Evolutionary conservation across 1,140 invertebrate genomes (phyloP), one percentile per base, ranked within the genome.

Genomic region (Drosophila navojoa): DNA sequence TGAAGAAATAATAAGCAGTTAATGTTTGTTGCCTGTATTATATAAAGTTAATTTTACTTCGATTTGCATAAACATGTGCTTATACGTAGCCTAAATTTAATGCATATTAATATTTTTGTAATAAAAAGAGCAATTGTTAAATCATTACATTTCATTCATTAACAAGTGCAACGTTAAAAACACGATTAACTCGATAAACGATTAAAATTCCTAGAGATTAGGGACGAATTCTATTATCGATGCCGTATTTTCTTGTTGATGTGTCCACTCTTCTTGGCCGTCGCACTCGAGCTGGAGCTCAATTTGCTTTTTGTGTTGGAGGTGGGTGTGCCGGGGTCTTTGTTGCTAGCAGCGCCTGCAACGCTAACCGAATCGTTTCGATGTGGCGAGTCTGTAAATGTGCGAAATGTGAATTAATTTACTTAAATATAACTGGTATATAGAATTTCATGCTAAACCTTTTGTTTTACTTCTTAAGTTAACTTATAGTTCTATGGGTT

Each of bases 201-300:
- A 13, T 22, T 13, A 38, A 38, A 11, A 47, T 11, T 11, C 9
- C 9, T 22, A 22, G 2, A 22, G 19, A 13, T 27, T 57, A 3
- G 6, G 13, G n/a, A 44, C 7, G 13, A 11, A n/a, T n/a, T 25
- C 64, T 15, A 84, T 90, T 90, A 91, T 76, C 91, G 91, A 87
- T 92, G 91, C 29, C 87, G 54, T 29, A 92, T 92, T 58, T 92
- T 92, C 57, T 87, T 91, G 61, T 86, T 90, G 35, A 91, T 86
- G 32, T 80, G 80, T 3, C 86, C 79, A 38, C 79, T 75, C 40
- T 91, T 86, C 59, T 91, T 92, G 10, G 86, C 86, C 16, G 82
- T 91, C 25, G 79, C 78, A 74, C 90, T 91, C 5, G 90, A 90
- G 59, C 79, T 87, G 35, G 76, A 72, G 5, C 77, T 76, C 0